Percentiles rank a stretch among this genome's conserved stretches.
Conservation (phyloP, 2,888 invertebrate species). For the Drosophila nr. perissopoda region DNA sequence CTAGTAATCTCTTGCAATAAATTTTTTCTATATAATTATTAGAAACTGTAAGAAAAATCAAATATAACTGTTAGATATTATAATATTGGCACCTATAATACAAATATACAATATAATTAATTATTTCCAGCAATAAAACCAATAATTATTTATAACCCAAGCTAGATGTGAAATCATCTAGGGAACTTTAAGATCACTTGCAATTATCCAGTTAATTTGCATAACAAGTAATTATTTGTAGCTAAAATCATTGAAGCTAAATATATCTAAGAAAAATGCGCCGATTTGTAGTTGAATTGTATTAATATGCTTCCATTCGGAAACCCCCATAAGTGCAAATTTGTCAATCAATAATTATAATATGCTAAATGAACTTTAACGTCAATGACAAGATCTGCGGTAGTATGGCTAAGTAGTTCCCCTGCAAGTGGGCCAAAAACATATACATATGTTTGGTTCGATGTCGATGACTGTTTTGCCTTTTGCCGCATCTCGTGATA, state of each 20-base stretch:
- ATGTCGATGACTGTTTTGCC: constrained; percentile 27
- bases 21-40: no score
- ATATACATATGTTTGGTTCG: neutral
- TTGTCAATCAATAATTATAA: neutral
- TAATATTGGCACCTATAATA: no score
- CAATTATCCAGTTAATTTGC: constrained; percentile 12
- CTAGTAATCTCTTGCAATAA: no score
- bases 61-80: no score
- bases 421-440: constrained; percentile 38
- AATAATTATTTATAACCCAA: neutral
- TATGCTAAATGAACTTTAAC: neutral
- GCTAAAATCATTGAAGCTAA: neutral
- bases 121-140: neutral
- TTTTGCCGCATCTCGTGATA: constrained; percentile 38
- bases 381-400: constrained; percentile 4
- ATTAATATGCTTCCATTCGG: constrained; percentile 5
- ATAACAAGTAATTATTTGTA: neutral
- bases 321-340: constrained; percentile 2
- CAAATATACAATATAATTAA: neutral
- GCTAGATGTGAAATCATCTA: neutral
- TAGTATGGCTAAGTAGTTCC: constrained; percentile 28
- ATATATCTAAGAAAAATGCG: neutral
- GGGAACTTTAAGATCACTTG: constrained; percentile 13
- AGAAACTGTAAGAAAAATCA: no score
- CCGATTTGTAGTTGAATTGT: constrained; percentile 27